These are phyloP conservation scores for Amphiprion ocellaris DNA, from an alignment of 2,113 vertebrate species.

Conservation along the genomic window DNA sequence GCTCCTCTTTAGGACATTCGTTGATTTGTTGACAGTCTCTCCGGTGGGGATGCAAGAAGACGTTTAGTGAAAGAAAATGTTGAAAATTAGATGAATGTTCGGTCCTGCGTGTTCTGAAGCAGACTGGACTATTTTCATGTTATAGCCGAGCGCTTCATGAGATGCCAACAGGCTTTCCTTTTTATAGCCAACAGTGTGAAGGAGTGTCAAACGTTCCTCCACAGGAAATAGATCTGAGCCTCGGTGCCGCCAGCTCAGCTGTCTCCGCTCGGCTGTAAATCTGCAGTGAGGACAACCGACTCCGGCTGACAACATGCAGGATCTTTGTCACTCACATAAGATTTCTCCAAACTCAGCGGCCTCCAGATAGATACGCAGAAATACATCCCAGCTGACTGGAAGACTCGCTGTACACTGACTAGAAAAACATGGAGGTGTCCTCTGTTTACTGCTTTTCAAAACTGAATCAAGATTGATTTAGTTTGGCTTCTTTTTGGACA, in stretches of 20 bases:
- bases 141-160: background rate
- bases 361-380: background rate
- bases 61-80: too few relatives aligned
- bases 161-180: slow-evolving; percentile 1
- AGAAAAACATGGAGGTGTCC: too few relatives aligned
- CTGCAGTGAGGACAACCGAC: slow-evolving; percentile 46
- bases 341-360: slow-evolving; percentile 1
- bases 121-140: background rate
- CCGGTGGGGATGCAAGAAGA: too few relatives aligned
- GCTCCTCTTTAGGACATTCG: too few relatives aligned
- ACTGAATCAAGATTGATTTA: too few relatives aligned
- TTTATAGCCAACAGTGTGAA: slow-evolving; percentile 47
- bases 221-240: slow-evolving; percentile 18
- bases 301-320: slow-evolving; percentile 58
- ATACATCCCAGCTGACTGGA: background rate
- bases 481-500: too few relatives aligned
- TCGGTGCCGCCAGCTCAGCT: slow-evolving; percentile 19
- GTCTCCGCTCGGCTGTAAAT: slow-evolving; percentile 61
- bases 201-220: background rate
- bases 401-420: too few relatives aligned
- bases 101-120: too few relatives aligned
- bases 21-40: too few relatives aligned
- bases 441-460: too few relatives aligned
- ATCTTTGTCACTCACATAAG: slow-evolving; percentile 72
- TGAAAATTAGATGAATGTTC: too few relatives aligned